Conservation (phyloP, 2,888 invertebrate species). For the Hecatera dysodea region DNA sequence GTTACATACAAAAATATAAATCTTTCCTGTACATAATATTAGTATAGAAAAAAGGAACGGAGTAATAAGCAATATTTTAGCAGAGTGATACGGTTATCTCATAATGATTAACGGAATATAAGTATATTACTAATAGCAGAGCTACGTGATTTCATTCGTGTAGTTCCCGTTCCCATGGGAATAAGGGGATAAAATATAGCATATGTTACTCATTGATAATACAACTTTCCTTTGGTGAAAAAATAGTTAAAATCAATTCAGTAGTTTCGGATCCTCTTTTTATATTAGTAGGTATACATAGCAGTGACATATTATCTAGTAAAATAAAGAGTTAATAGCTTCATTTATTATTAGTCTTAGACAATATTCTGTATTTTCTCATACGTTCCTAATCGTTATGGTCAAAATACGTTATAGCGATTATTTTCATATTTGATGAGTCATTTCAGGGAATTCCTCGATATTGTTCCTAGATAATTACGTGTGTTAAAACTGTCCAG, state of each 20-base stretch:
- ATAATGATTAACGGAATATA: background rate
- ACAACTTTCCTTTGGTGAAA: too few relatives aligned
- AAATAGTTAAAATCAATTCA: too few relatives aligned
- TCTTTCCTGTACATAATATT: too few relatives aligned
- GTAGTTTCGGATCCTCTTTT: too few relatives aligned
- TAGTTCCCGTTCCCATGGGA: too few relatives aligned
- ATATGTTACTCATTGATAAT: too few relatives aligned
- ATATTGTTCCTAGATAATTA: conserved; percentile 2
- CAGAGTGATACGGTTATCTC: background rate
- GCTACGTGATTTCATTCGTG: too few relatives aligned
- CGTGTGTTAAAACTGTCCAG: background rate
- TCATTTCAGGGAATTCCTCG: conserved; percentile 22
- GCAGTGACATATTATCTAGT: background rate
- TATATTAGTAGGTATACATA: background rate
- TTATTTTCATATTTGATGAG: conserved; percentile 25
- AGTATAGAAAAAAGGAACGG: background rate
- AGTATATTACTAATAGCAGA: too few relatives aligned
- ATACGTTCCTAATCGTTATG: background rate
- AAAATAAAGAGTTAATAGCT: background rate
- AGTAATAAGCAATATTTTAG: background rate
- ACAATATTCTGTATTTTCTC: conserved; percentile 5
- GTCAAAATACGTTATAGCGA: background rate
- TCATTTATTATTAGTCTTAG: background rate
- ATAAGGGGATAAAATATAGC: too few relatives aligned
- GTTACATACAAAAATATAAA: too few relatives aligned